A percentile compares a stretch with the other conserved stretches of the same genome.
Conservation (phyloP, 2,113 vertebrate genomes). For the Lanius collurio region DNA sequence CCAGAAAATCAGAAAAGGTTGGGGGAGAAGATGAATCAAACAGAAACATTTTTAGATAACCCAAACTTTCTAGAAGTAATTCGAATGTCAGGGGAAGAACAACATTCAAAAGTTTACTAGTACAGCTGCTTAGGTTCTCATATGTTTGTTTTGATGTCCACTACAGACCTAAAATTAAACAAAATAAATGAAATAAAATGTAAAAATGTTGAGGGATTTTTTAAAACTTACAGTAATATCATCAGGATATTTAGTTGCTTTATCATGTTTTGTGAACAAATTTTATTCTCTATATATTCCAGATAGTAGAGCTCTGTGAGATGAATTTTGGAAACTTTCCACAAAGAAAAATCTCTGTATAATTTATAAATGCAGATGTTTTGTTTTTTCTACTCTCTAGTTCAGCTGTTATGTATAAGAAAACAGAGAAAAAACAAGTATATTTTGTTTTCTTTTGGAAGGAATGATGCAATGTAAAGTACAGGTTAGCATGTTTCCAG, state of each 20-base stretch:
- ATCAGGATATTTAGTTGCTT: neutral
- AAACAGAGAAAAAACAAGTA: neutral
- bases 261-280: neutral
- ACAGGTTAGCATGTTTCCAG: neutral
- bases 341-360: neutral
- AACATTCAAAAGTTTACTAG: neutral
- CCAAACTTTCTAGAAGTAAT: slow-evolving; percentile 28
- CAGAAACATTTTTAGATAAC: slow-evolving; percentile 51
- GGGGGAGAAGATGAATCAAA: slow-evolving; percentile 61
- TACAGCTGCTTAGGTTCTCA: neutral
- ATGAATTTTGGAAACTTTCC: neutral
- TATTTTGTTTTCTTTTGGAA: neutral
- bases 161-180: neutral
- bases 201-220: neutral
- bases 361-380: neutral
- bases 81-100: neutral
- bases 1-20: slow-evolving; percentile 58
- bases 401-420: neutral
- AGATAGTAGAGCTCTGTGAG: neutral
- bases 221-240: neutral
- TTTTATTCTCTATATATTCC: neutral
- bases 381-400: neutral
- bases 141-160: neutral
- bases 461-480: neutral
- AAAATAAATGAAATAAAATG: neutral